Percentiles rank a stretch among this genome's conserved stretches.
phyloP scores from a whole-genome alignment of 2,113 vertebrate genomes.

The Platichthys stellatus region DNA sequence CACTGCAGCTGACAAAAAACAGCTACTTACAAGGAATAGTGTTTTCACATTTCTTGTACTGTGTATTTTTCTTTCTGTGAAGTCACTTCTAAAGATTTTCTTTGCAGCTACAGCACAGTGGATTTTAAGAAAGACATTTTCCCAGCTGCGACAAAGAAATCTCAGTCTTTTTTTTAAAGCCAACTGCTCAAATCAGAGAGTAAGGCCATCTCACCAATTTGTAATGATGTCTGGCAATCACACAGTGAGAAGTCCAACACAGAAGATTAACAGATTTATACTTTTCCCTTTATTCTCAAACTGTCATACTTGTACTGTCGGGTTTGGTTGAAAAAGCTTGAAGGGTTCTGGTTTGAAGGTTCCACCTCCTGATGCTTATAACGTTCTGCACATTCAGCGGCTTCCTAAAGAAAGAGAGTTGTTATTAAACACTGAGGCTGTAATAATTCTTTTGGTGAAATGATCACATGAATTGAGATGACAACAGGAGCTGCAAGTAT shows the following conservation, averaged over 20 bases:
- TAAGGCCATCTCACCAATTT: conserved; percentile 20
- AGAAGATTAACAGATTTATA: conserved; percentile 40
- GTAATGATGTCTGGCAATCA: conserved; percentile 20
- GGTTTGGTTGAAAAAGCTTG: conserved; percentile 43
- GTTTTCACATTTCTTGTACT: background rate
- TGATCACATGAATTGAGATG: background rate
- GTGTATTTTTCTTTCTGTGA: background rate
- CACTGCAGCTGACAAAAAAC: background rate
- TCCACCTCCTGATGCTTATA: background rate
- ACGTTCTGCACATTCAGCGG: background rate
- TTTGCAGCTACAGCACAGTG: background rate
- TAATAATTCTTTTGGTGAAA: background rate
- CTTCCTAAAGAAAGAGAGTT: background rate
- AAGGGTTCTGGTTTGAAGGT: conserved; percentile 34
- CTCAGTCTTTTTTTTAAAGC: background rate
- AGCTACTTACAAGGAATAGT: background rate
- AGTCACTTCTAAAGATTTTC: background rate
- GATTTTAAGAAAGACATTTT: conserved; percentile 2
- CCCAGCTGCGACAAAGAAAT: conserved; percentile 1
- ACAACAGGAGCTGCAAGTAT: background rate
- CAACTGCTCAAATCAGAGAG: conserved; percentile 28
- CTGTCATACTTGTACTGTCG: conserved; percentile 37
- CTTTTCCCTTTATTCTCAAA: background rate
- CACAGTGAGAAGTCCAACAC: background rate
- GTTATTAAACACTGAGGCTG: background rate